Percentiles rank a stretch among this genome's conserved stretches.
phyloP scores from a whole-genome alignment of 2,888 invertebrate species.

The Brachylomia viminalis region DNA sequence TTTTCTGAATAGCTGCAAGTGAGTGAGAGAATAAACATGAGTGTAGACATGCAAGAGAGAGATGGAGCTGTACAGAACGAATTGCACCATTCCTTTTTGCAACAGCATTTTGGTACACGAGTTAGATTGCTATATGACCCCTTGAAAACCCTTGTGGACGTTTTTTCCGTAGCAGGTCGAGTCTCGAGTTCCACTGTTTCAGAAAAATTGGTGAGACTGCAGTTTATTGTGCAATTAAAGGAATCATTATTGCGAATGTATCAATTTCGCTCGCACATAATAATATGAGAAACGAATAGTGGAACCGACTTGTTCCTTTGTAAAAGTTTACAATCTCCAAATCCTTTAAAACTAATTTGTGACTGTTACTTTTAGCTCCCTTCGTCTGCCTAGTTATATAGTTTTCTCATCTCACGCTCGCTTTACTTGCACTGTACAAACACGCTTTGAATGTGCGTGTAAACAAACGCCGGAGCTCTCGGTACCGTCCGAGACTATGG shows the following conservation, averaged over 20 bases:
- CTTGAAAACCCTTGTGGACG: background rate
- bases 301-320: background rate
- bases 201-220: background rate
- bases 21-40: too few species aligned
- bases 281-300: background rate
- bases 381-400: background rate
- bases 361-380: background rate
- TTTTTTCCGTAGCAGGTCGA: background rate
- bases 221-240: slow-evolving; percentile 12
- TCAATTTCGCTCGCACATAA: slow-evolving; percentile 1
- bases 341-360: slow-evolving; percentile 1
- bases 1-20: slow-evolving; percentile 12
- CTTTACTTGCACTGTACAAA: background rate
- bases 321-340: slow-evolving; percentile 4
- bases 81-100: background rate
- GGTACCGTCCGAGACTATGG: background rate
- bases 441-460: background rate
- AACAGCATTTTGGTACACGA: background rate
- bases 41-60: background rate
- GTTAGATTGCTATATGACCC: background rate
- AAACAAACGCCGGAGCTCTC: too few species aligned
- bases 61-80: background rate
- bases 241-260: slow-evolving; percentile 25
- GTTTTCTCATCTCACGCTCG: background rate
- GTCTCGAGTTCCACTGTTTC: background rate